Conservation (phyloP, 2,113 vertebrate species). For the Dromiciops gliroides region DNA sequence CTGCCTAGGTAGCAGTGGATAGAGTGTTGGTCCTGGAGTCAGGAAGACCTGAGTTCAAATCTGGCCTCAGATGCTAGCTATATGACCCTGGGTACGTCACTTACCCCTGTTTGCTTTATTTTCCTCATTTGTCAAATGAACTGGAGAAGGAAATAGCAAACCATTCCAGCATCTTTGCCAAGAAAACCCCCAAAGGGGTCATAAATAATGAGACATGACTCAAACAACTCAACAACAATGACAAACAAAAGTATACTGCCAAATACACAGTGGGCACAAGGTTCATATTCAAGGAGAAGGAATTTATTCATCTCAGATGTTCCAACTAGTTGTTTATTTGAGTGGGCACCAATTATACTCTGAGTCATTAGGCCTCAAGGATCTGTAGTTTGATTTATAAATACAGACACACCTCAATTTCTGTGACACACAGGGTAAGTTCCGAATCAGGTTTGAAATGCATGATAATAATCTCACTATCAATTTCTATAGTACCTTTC, state of each 20-base stretch:
- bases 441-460: not conserved
- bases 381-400: slow-evolving; percentile 24
- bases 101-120: not conserved
- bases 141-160: not conserved
- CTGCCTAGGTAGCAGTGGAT: not conserved
- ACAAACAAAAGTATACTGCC: not conserved
- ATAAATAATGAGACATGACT: not conserved
- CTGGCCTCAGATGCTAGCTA: not conserved
- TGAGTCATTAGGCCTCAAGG: slow-evolving; percentile 8
- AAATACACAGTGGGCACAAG: not conserved
- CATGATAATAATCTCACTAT: not conserved
- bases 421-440: not conserved
- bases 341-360: slow-evolving; percentile 25
- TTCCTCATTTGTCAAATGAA: not conserved
- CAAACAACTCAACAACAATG: not conserved
- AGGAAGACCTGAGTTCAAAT: not conserved
- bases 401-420: slow-evolving; percentile 40
- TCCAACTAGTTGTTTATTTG: not conserved
- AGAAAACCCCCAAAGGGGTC: not conserved
- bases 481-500: not conserved
- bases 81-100: not conserved
- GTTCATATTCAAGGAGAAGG: slow-evolving; percentile 32
- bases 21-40: not conserved
- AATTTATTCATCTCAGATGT: not conserved
- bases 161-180: not conserved